These are phyloP conservation scores for Dasyprocta punctata DNA, from an alignment of 2,113 vertebrate species.

Conservation along the genomic window DNA sequence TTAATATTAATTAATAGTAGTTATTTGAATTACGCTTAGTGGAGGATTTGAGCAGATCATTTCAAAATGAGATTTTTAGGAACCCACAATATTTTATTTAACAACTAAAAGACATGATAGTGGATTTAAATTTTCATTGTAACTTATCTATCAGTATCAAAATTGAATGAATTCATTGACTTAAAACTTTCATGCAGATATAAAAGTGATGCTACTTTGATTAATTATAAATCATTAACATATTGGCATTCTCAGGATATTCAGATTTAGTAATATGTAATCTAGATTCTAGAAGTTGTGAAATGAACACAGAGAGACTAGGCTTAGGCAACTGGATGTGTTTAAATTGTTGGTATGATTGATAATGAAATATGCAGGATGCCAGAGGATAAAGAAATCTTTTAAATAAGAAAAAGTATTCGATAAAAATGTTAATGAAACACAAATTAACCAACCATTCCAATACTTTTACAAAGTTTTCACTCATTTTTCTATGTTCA, in stretches of 20 bases:
- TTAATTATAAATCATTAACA: background rate
- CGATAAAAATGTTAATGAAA: background rate
- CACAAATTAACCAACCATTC: background rate
- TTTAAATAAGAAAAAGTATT: background rate
- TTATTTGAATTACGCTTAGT: background rate
- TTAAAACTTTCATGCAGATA: background rate
- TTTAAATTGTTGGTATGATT: background rate
- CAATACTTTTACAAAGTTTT: background rate
- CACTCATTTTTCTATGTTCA: background rate
- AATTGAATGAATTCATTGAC: background rate
- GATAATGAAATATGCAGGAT: background rate
- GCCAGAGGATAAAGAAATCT: background rate
- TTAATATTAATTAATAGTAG: background rate
- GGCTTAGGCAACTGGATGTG: background rate
- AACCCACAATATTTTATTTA: background rate
- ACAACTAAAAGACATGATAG: background rate
- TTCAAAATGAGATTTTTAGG: conserved; percentile 6
- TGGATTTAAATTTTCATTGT: background rate
- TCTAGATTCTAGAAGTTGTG: background rate
- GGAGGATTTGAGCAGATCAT: background rate
- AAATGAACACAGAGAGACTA: background rate
- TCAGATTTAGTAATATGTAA: background rate
- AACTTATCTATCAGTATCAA: background rate
- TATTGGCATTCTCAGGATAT: background rate
- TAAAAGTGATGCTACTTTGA: background rate